Base-by-base conservation (phyloP, 1,140 invertebrate species). In the Riptortus pedestris region DNA sequence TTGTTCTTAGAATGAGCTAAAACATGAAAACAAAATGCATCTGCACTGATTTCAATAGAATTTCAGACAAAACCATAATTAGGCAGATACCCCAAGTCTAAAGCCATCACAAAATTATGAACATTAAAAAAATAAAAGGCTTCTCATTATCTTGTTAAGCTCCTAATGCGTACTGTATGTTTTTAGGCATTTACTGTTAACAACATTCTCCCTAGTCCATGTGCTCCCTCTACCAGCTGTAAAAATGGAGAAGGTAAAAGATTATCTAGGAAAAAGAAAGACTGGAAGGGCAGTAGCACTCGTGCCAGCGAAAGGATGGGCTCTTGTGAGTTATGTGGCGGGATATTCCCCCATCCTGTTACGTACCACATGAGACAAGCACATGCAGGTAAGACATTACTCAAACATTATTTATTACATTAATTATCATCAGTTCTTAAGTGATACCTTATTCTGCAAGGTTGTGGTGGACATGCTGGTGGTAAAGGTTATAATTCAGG, bases 361-460 rank as follows among this genome's bases (percentile, higher is more conserved):
- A 94, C 90, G 0, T 89, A 91, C 68, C 94, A 98, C 73, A 94
- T 98, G 91, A 80, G 87, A 52, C 82, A 85, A 69, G 75, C 82
- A 45, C 94, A 97, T 79, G 57, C 62, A 57, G 65, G 65, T 66
- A 57, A 16, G n/a, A 2, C n/a, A n/a, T 62, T 28, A 4, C 12
- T n/a, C 33, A 0, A 11, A 0, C 26, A 47, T 26, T 45, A 55
- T 38, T 14, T 38, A 38, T 38, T 38, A 38, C 31, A 38, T 38
- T 7, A 7, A 7, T 7, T 38, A 7, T 38, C 14, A 14, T 38
- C 14, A 38, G 31, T 7, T 38, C 31, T 18, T 11, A 51, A 51
- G 22, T 18, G 47, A 18, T 9, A 51, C 47, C 14, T 58, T 11
- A 14, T 38, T 38, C 31, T 38, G 31, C 31, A 88, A 2, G 94